These are phyloP conservation scores for Diachasmimorpha longicaudata DNA, from an alignment of 1,140 invertebrate genomes.

Conservation along the genomic window DNA sequence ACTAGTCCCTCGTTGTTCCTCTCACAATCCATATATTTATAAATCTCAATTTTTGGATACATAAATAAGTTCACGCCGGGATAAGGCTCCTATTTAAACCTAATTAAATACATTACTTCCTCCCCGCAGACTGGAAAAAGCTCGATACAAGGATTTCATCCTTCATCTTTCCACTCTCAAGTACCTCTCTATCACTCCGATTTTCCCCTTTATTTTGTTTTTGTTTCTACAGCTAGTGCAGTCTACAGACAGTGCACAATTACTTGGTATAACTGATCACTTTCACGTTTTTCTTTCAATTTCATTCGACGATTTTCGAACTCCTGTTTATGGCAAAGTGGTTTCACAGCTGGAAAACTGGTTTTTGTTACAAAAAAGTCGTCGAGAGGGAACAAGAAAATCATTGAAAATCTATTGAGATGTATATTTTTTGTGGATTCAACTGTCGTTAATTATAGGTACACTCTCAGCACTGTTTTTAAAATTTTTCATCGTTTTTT, in stretches of 20 bases:
- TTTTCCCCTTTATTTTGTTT: neutral
- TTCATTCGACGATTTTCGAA: neutral
- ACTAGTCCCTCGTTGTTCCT: neutral
- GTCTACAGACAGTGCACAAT: slow-evolving; percentile 3
- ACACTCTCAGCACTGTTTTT: neutral
- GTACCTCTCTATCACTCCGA: neutral
- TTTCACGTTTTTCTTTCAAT: neutral
- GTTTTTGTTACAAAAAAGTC: neutral
- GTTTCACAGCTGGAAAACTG: neutral
- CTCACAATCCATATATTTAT: neutral
- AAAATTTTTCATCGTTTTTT: neutral
- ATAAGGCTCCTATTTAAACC: neutral
- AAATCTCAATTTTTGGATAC: neutral
- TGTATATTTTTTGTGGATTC: neutral
- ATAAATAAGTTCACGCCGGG: neutral
- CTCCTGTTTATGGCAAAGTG: neutral
- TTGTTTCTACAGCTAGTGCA: neutral
- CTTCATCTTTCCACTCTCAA: neutral
- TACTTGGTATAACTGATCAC: neutral
- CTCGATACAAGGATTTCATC: neutral
- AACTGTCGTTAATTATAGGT: neutral
- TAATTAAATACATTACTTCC: neutral
- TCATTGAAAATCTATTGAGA: neutral
- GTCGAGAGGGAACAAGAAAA: neutral
- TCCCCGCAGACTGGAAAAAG: neutral